A percentile compares a stretch with the other conserved stretches of the same genome.
Evolutionary conservation across 1,140 invertebrate genomes (phyloP).

Genomic region (Plectrocnemia conspersa): DNA sequence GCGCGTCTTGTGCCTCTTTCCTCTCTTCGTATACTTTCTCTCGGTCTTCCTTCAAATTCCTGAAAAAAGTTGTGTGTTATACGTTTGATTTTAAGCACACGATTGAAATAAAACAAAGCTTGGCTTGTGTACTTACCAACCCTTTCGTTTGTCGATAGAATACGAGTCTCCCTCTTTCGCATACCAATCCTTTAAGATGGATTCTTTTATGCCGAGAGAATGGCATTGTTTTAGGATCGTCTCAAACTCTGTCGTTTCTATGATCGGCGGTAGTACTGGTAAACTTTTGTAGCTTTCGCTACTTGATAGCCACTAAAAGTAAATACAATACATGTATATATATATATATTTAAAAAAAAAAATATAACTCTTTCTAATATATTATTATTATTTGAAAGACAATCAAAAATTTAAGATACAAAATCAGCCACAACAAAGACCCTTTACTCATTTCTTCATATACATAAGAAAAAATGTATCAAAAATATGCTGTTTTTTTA

Average conservation of each 20-base stretch:
- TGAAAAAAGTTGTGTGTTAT: no score
- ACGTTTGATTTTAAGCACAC: background rate
- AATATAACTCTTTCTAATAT: no score
- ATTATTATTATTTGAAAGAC: no score
- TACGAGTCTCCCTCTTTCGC: conserved; percentile 14
- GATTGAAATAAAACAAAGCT: background rate
- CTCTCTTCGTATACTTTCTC: conserved; percentile 27
- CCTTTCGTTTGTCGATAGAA: conserved; percentile 17
- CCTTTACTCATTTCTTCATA: no score
- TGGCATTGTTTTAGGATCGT: conserved; percentile 19
- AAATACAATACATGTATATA: background rate
- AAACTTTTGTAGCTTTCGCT: conserved; percentile 24
- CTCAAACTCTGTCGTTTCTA: conserved; percentile 37
- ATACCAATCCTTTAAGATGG: conserved; percentile 25
- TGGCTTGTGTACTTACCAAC: conserved; percentile 23
- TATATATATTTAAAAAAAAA: no score
- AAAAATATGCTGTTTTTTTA: no score
- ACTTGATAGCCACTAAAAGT: conserved; percentile 33
- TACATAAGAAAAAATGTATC: no score
- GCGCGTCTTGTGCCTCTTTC: conserved; percentile 17
- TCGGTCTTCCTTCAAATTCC: conserved; percentile 27
- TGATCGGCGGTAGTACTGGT: conserved; percentile 17
- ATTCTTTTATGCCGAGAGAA: conserved; percentile 16
- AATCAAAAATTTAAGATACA: no score
- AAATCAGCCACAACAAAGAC: no score